Evolutionary conservation across 2,888 invertebrate genomes (phyloP).

Genomic region (Andrena haemorrhoa): DNA sequence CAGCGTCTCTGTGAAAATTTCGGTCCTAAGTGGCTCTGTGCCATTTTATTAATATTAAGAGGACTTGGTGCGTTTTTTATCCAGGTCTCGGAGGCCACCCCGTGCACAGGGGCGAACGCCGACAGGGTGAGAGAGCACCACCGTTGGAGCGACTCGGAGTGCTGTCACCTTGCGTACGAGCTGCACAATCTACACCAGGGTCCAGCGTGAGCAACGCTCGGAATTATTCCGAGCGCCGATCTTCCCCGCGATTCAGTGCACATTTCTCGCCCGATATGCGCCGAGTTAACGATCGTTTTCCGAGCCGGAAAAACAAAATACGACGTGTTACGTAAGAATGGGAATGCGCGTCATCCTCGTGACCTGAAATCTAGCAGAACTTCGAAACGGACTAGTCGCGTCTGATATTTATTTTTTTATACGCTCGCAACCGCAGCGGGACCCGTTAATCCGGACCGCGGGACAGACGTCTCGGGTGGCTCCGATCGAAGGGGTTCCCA

Average conservation of each 20-base stretch:
- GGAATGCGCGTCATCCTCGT: too few species aligned
- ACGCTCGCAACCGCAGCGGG: neutral
- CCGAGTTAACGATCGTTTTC: too few species aligned
- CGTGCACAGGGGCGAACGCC: slow-evolving; percentile 44
- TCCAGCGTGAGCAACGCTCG: slow-evolving; percentile 16
- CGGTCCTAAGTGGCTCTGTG: too few species aligned
- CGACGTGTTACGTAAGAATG: too few species aligned
- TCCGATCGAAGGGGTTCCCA: too few species aligned
- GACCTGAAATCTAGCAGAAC: neutral
- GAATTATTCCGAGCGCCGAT: too few species aligned
- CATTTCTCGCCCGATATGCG: neutral
- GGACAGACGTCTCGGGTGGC: too few species aligned
- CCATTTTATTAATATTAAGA: neutral
- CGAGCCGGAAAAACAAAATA: too few species aligned
- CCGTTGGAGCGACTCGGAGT: slow-evolving; percentile 83
- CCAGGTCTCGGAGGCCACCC: slow-evolving; percentile 73
- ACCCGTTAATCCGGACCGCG: neutral
- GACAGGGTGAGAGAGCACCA: slow-evolving; percentile 76
- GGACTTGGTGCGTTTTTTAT: neutral
- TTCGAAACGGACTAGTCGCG: neutral
- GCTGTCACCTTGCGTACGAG: slow-evolving; percentile 81
- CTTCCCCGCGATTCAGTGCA: neutral
- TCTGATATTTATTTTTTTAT: slow-evolving; percentile 10
- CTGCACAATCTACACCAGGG: slow-evolving; percentile 78
- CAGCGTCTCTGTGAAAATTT: too few species aligned